Evolutionary conservation across 2,113 vertebrate genomes (phyloP), one percentile per base, ranked within the genome.

Genomic region (Channa argus): DNA sequence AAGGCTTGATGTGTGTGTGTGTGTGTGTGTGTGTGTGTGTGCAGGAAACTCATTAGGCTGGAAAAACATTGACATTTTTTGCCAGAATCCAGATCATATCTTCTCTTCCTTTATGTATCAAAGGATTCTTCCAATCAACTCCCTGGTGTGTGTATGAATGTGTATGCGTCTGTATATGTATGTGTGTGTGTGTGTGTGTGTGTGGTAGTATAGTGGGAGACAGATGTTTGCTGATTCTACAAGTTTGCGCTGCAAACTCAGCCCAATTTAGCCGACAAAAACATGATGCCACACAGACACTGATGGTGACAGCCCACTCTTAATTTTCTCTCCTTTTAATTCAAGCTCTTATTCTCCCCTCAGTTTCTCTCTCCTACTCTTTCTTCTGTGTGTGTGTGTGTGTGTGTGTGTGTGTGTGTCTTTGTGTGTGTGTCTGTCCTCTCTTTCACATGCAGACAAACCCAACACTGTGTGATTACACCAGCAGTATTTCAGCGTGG

Each of bases 141-240:
- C 84, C 77, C 74, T 38, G 36, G 61, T 69, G 76, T 67, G 59
- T 63, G 55, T 55, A 53, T 63, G 55, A 72, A 39, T 60, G 54
- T 66, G 50, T 61, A 38, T 49, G 58, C 66, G 3, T 64, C 38
- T 82, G 2, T 68, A n/a, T 78, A 45, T 71, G 44, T 79, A 43
- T 76, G 47, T 54, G 34, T 58, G 24, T 74, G 65, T 63, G 52
- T 47, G 43, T 50, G 12, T 67, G 44, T 78, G 43, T 78, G 66
- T 76, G 62, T 61, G 56, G 55, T 45, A 44, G 41, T 77, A 55
- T 87, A 77, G 83, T 51, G 68, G 82, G 71, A 91, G 85, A 93
- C 94, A 94, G 94, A 93, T 93, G 94, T 94, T 94, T 94, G 92
- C 93, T 94, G 94, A 95, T 93, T 93, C 86, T 89, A 89, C 89